Evolutionary conservation across 2,888 invertebrate species (phyloP), one percentile per base, ranked within the genome.

Genomic region (Diachrysia chrysitis): DNA sequence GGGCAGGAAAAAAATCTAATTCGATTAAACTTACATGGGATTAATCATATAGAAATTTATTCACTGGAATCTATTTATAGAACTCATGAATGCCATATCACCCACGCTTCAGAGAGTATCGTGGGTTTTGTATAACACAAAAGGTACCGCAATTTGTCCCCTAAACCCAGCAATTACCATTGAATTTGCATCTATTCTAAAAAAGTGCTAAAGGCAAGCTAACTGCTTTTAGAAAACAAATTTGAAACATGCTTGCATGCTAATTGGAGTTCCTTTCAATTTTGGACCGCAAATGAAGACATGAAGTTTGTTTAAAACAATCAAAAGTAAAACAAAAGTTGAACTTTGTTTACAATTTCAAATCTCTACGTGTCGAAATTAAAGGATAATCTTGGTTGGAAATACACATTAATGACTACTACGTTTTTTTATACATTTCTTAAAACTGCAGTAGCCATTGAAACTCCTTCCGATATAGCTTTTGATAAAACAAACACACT

Each of bases 241-340:
- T 70, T 68, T 64, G 69, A 68, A 66, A 58, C 58, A 42, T 46
- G 16, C 54, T 14, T 58, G 63, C 55, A 46, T 59, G 53, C 77
- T 72, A 71, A 83, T 82, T 79, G 64, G 69, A 57, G 66, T 68
- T 59, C 67, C 69, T 74, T 87, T 76, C 82, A 85, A 88, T 88
- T 89, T 86, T 76, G 82, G 79, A 1, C 81, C 75, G 64, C 66
- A 67, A 63, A 29, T 21, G 67, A 12, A 58, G 53, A 64, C 54
- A 67, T 63, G 65, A n/a, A n/a, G n/a, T n/a, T n/a, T 69, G 58
- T 62, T 54, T 63, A 23, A 23, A 48, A 25, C 42, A 48, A 23
- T 16, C 6, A 35, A 0, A 53, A 57, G 7, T 19, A 37, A 12
- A 54, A 55, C 16, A 66, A 63, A 70, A 61, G 64, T 55, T 62